Evolutionary conservation across 2,797 vertebrate species (phyloP).

Genomic region (Microcaecilia unicolor): DNA sequence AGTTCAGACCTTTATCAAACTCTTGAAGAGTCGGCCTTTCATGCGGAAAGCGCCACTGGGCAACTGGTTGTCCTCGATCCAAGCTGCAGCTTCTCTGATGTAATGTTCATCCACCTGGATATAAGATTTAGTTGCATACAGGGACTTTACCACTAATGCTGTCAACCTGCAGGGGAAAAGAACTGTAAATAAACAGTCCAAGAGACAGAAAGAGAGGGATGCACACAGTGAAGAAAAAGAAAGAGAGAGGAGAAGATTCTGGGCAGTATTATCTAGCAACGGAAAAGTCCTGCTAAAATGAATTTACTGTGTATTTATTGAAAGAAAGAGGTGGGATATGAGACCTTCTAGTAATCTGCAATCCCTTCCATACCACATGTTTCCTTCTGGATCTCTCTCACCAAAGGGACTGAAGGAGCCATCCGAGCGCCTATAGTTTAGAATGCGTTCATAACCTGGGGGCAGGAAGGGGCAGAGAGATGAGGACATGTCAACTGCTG

Average conservation of each 20-base stretch:
- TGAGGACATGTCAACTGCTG: no score
- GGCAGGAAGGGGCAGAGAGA: no score
- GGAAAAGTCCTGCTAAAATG: no score
- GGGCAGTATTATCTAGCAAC: no score
- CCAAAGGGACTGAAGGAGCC: slow-evolving; percentile 67
- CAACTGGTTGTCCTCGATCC: background rate
- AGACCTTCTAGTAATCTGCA: no score
- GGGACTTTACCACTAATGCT: background rate
- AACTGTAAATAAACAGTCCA: background rate
- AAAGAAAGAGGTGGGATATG: no score
- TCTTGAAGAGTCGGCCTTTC: background rate
- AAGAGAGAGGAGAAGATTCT: no score
- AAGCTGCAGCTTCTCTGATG: background rate
- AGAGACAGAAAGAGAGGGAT: background rate
- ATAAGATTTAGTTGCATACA: background rate
- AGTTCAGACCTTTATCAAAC: background rate
- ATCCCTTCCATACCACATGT: slow-evolving; percentile 58
- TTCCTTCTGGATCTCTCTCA: slow-evolving; percentile 36
- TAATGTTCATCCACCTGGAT: background rate
- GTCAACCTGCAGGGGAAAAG: background rate
- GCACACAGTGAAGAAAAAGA: no score
- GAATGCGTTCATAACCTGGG: slow-evolving; percentile 68
- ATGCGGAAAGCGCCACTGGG: background rate
- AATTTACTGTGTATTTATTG: no score
- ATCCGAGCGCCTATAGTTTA: slow-evolving; percentile 50